Evolutionary conservation across 2,888 invertebrate species (phyloP), one percentile per base, ranked within the genome.

Genomic region (Epinotia ramella): DNA sequence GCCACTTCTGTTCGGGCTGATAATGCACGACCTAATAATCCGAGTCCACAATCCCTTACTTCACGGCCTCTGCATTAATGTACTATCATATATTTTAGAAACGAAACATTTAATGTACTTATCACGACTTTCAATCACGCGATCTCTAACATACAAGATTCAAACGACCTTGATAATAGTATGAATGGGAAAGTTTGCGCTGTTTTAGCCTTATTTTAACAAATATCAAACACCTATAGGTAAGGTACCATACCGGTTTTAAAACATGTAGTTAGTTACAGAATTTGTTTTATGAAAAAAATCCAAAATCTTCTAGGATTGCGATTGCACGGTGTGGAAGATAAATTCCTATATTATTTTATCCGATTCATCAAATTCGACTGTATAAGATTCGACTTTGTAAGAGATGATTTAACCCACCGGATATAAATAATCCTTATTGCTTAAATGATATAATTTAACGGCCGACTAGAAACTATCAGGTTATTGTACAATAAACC

Each of bases 401-500:
- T 49, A 6, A 6, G 16, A 49, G 16, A 33, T 33, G 16, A 4
- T 16, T 49, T 49, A 5, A 49, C 16, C 49, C 16, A 49, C 4
- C 16, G n/a, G 16, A 49, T 49, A 1, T 5, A 13, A 46, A 46
- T 33, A 16, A 46, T 20, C 59, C 3, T 20, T 20, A 28, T 28
- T 28, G 28, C 44, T 49, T 65, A 16, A 53, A 67, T 67, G 0
- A 66, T 16, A 49, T 66, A 66, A 66, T 66, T n/a, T n/a, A 46
- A 57, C 46, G 59, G 46, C 18, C 33, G 44, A 65, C 28, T 46
- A 60, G 65, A 65, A 70, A 70, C 70, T 13, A 66, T 53, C 70
- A 70, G 28, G 70, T 65, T 74, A 65, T 74, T 60, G 60, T 74
- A 74, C 64, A 70, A 70, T 64, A 71, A 28, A 20, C 59, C 67